Evolutionary conservation across 2,113 vertebrate genomes (phyloP).

Genomic region (Pterocles gutturalis): DNA sequence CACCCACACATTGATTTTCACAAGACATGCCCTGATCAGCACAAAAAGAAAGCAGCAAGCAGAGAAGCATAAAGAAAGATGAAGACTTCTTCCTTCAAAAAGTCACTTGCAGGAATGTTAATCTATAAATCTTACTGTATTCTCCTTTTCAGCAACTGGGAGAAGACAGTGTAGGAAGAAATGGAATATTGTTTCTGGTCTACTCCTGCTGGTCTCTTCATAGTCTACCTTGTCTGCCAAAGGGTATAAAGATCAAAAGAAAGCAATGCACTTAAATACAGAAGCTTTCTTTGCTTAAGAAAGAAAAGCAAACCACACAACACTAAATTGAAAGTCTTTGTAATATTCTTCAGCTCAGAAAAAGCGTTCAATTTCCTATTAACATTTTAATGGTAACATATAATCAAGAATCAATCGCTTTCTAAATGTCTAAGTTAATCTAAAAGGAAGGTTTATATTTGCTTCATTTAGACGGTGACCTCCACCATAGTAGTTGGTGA

Average conservation of each 20-base stretch:
- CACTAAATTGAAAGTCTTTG: background rate
- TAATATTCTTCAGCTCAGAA: background rate
- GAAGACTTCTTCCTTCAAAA: background rate
- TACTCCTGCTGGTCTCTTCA: background rate
- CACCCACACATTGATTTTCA: background rate
- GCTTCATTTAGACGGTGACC: background rate
- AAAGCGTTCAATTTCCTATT: background rate
- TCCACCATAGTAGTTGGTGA: background rate
- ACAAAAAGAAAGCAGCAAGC: background rate
- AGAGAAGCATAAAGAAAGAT: background rate
- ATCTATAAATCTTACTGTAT: background rate
- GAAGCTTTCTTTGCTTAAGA: background rate
- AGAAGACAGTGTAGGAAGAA: background rate
- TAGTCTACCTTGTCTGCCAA: background rate
- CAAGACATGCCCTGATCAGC: background rate
- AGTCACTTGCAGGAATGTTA: background rate
- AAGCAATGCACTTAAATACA: background rate
- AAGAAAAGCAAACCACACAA: background rate
- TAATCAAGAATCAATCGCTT: background rate
- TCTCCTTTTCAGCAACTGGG: background rate
- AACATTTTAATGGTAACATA: background rate
- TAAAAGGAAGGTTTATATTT: background rate
- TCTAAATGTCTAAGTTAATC: background rate
- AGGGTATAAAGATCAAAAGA: background rate
- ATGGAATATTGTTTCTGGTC: background rate